phyloP scores from a whole-genome alignment of 2,888 invertebrate genomes.

The Cantharis lateralis region DNA sequence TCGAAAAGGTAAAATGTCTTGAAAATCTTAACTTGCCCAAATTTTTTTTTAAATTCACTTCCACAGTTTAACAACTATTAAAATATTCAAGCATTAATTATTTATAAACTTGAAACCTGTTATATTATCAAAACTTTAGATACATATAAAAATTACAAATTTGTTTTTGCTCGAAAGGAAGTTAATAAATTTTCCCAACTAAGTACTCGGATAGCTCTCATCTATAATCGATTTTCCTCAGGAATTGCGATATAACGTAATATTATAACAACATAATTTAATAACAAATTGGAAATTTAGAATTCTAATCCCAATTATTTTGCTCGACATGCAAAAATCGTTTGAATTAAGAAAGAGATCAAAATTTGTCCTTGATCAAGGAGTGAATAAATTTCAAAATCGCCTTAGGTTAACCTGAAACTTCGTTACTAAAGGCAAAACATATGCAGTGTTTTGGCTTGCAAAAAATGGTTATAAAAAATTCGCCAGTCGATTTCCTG shows the following conservation, averaged over 20 bases:
- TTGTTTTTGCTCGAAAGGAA: background rate
- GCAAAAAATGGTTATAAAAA: constrained; percentile 15
- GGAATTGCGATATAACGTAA: too few relatives aligned
- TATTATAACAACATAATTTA: background rate
- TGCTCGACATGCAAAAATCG: background rate
- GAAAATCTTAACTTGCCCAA: background rate
- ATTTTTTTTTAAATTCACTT: background rate
- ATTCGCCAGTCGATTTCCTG: constrained; percentile 30
- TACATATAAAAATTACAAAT: background rate
- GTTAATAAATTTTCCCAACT: background rate
- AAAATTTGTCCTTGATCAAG: constrained; percentile 20
- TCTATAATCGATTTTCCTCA: background rate
- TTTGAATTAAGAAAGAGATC: constrained; percentile 20
- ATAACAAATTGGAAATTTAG: background rate
- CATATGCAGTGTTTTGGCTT: constrained; percentile 28
- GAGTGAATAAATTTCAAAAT: constrained; percentile 18
- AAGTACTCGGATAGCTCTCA: background rate
- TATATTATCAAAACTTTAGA: background rate
- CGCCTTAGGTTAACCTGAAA: constrained; percentile 11
- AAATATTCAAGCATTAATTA: background rate
- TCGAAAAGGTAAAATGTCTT: constrained; percentile 11
- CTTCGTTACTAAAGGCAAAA: constrained; percentile 55
- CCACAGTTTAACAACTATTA: background rate
- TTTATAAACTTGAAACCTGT: background rate
- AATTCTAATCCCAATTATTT: background rate